A percentile compares a stretch with the other conserved stretches of the same genome.
Evolutionary conservation across 1,140 invertebrate species (phyloP).

Genomic region (Drosophila pandora): DNA sequence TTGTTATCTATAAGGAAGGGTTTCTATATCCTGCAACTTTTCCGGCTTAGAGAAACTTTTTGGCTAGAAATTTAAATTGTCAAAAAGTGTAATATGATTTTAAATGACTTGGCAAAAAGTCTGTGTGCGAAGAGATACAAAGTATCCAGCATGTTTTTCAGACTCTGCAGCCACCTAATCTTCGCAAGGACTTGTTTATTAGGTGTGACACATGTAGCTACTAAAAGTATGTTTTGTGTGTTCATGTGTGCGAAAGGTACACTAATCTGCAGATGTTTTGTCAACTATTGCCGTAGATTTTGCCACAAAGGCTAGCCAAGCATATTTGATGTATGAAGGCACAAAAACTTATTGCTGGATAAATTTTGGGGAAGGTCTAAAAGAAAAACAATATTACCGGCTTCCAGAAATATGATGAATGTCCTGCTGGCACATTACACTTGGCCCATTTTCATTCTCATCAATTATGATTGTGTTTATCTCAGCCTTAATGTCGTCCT

Average conservation of each 20-base stretch:
- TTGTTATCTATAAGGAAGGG: background rate
- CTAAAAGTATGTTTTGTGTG: background rate
- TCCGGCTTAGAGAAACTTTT: background rate
- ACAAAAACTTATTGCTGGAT: conserved; percentile 30
- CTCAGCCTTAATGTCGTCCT: conserved; percentile 42
- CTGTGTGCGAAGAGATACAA: conserved; percentile 9
- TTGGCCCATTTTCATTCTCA: conserved; percentile 53
- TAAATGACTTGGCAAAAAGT: conserved; percentile 32
- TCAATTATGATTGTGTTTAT: conserved; percentile 65
- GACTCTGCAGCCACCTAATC: background rate
- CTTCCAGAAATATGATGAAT: conserved; percentile 51
- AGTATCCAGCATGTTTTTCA: background rate
- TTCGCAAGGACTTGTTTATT: conserved; percentile 20
- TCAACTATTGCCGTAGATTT: conserved; percentile 42
- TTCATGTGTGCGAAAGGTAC: conserved; percentile 4
- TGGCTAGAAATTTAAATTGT: background rate
- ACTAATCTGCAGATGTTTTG: conserved; percentile 46
- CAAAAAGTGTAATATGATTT: conserved; percentile 15
- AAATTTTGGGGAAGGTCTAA: conserved; percentile 24
- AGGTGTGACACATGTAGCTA: conserved; percentile 30
- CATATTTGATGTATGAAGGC: conserved; percentile 56
- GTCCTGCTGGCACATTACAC: conserved; percentile 28
- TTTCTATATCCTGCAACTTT: background rate
- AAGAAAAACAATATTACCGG: conserved; percentile 19
- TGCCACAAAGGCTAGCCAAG: conserved; percentile 26